phyloP scores from a whole-genome alignment of 2,888 invertebrate genomes.

The Marronus borbonicus region DNA sequence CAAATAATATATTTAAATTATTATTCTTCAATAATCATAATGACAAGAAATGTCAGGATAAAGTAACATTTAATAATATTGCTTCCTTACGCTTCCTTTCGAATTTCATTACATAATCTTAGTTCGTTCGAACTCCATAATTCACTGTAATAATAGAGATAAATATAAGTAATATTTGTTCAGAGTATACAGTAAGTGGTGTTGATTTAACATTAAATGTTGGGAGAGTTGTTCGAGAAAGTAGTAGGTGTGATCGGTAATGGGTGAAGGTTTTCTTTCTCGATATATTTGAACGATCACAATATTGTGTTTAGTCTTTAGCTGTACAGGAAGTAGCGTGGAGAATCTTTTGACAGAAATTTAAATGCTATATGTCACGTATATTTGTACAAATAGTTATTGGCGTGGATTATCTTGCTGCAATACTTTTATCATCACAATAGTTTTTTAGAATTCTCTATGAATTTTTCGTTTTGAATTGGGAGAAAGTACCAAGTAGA shows the following conservation, averaged over 20 bases:
- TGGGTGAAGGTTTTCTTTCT: conserved; percentile 27
- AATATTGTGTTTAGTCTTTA: conserved; percentile 22
- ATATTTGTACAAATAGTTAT: too few species aligned
- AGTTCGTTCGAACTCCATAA: neutral
- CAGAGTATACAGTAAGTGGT: neutral
- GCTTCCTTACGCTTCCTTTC: neutral
- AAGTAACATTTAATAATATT: neutral
- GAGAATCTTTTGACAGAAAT: neutral
- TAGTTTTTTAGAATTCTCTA: too few species aligned
- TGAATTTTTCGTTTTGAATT: too few species aligned
- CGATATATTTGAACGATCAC: conserved; percentile 15
- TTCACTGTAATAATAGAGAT: conserved; percentile 21
- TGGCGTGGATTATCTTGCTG: too few species aligned
- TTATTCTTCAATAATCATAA: neutral
- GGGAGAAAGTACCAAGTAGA: too few species aligned
- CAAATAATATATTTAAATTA: too few species aligned
- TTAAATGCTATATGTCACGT: too few species aligned
- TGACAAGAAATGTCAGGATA: neutral
- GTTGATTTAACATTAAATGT: conserved; percentile 34
- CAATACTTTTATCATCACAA: too few species aligned
- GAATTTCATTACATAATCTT: conserved; percentile 11
- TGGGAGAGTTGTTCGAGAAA: conserved; percentile 33
- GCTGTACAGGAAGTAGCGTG: neutral
- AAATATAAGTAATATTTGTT: conserved; percentile 25
- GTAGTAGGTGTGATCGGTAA: conserved; percentile 36